phyloP scores from a whole-genome alignment of 2,113 vertebrate species.

The Scomber scombrus region DNA sequence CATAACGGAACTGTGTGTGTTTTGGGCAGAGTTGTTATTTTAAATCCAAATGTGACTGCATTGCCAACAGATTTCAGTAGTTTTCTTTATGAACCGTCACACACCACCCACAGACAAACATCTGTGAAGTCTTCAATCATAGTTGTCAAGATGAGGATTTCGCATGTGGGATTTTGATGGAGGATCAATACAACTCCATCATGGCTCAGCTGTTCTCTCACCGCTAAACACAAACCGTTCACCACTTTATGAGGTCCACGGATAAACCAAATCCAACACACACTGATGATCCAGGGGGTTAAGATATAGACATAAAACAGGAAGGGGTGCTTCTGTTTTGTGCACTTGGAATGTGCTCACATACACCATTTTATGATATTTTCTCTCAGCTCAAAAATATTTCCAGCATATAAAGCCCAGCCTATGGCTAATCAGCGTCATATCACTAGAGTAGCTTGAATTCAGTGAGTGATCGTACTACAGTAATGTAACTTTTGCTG shows the following conservation, averaged over 20 bases:
- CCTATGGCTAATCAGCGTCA: not conserved
- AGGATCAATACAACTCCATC: constrained; percentile 66
- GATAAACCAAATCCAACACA: constrained; percentile 16
- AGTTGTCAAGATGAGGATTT: constrained; percentile 64
- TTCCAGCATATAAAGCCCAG: not conserved
- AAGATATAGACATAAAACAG: not conserved
- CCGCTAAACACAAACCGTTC: constrained; percentile 37
- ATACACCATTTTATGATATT: not conserved
- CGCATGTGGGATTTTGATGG: constrained; percentile 35
- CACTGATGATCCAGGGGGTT: not conserved
- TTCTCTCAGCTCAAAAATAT: not conserved
- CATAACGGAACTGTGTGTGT: not conserved
- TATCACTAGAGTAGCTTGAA: not conserved
- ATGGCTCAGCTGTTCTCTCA: constrained; percentile 43
- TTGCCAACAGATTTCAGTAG: not conserved
- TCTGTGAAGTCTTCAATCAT: constrained; percentile 57
- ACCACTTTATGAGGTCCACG: constrained; percentile 31
- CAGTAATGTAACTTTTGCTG: not conserved
- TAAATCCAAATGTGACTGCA: not conserved
- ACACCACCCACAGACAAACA: constrained; percentile 40
- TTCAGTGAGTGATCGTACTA: not conserved
- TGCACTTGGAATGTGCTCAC: not conserved
- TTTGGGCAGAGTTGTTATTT: not conserved
- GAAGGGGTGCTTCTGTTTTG: not conserved
- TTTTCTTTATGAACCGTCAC: constrained; percentile 10